These are phyloP conservation scores for Eupsittula cactorum DNA, from an alignment of 2,113 vertebrate genomes.

Conservation along the genomic window DNA sequence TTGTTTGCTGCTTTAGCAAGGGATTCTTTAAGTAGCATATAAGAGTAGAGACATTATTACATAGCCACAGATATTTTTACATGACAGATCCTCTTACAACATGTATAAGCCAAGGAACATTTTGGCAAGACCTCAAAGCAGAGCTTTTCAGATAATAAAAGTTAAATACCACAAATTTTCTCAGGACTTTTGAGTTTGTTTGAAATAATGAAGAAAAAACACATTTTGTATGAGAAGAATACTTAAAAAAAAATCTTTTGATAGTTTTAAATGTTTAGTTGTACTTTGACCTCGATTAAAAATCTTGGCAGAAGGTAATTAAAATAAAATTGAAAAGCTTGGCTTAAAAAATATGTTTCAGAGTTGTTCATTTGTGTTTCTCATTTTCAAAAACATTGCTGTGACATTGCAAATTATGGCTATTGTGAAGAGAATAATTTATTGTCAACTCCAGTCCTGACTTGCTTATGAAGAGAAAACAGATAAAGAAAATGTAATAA, in stretches of 20 bases:
- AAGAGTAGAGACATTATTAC: neutral
- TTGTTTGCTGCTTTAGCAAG: neutral
- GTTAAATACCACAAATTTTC: neutral
- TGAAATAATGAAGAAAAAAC: neutral
- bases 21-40: neutral
- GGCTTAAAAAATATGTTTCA: neutral
- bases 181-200: neutral
- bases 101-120: neutral
- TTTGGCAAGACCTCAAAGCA: neutral
- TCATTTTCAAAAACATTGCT: neutral
- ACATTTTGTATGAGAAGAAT: neutral
- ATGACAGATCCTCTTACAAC: neutral
- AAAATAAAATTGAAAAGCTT: neutral
- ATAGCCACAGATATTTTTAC: neutral
- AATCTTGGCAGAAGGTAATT: neutral
- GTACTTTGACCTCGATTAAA: neutral
- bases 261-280: neutral
- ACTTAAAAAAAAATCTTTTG: neutral
- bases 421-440: neutral
- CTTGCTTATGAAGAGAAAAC: neutral
- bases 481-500: neutral
- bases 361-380: neutral
- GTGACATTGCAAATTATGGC: neutral
- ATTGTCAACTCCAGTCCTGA: neutral
- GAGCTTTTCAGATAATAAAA: neutral